Evolutionary conservation across 2,888 invertebrate genomes (phyloP).

Genomic region (Euspilapteryx auroguttella): DNA sequence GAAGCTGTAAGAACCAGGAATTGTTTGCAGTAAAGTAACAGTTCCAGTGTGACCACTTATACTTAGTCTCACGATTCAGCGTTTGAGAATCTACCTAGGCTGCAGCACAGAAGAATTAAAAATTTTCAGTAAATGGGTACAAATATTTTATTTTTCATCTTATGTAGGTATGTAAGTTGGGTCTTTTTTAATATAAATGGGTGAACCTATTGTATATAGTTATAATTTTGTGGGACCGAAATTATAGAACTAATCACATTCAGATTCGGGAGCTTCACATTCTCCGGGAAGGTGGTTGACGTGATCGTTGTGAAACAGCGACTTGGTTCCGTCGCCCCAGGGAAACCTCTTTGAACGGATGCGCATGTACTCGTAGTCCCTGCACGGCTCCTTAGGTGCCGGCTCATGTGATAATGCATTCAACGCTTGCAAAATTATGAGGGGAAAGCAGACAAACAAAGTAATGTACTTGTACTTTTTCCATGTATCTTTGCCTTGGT

Average conservation of each 20-base stretch:
- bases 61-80: too few species aligned
- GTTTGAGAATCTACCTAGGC: too few species aligned
- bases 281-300: constrained; percentile 57
- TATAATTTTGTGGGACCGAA: too few species aligned
- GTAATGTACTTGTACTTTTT: constrained; percentile 26
- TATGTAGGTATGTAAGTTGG: too few species aligned
- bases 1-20: too few species aligned
- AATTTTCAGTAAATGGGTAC: too few species aligned
- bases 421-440: constrained; percentile 23
- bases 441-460: constrained; percentile 25
- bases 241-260: constrained; percentile 38
- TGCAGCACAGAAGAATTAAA: too few species aligned
- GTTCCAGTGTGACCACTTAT: too few species aligned
- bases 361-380: constrained; percentile 74
- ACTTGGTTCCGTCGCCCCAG: constrained; percentile 85
- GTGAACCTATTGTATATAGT: too few species aligned
- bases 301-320: constrained; percentile 83
- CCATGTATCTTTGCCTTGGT: constrained; percentile 22
- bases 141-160: too few species aligned
- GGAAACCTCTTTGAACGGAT: constrained; percentile 81
- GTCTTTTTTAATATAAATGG: too few species aligned
- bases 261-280: constrained; percentile 23
- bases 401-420: constrained; percentile 14
- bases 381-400: constrained; percentile 21
- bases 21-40: too few species aligned